Conservation (phyloP, 2,113 vertebrate species). For the Pomatostomus ruficeps region DNA sequence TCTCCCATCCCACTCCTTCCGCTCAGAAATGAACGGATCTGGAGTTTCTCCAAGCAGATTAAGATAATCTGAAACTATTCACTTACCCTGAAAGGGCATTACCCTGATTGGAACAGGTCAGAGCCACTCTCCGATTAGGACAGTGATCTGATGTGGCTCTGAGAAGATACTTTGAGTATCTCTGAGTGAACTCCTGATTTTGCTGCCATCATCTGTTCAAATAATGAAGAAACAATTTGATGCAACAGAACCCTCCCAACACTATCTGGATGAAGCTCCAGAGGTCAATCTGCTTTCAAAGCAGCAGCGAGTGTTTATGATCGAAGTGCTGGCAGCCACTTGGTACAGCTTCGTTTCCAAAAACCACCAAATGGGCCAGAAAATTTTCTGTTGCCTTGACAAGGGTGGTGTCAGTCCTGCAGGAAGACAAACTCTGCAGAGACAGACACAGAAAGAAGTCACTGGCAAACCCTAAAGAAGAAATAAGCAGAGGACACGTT, state of each 20-base stretch:
- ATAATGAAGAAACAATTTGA: neutral
- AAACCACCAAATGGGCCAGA: neutral
- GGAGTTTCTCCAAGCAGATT: neutral
- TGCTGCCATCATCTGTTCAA: constrained; percentile 55
- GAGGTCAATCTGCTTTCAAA: neutral
- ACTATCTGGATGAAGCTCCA: neutral
- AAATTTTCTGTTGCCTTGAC: neutral
- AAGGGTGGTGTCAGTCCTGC: neutral
- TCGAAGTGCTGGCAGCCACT: neutral
- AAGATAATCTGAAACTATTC: neutral
- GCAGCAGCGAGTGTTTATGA: neutral
- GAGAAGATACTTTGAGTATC: neutral
- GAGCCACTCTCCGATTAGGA: neutral
- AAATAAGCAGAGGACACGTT: neutral
- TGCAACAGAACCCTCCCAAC: neutral
- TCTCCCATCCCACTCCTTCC: neutral
- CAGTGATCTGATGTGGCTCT: neutral
- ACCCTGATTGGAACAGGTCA: neutral
- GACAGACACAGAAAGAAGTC: neutral
- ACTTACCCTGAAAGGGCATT: neutral
- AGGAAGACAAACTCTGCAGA: neutral
- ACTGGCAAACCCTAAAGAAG: neutral
- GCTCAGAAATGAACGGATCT: neutral
- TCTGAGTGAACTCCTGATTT: neutral
- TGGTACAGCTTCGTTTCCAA: neutral